Conservation (phyloP, 2,797 vertebrate species). For the Lepilemur ruficaudatus region DNA sequence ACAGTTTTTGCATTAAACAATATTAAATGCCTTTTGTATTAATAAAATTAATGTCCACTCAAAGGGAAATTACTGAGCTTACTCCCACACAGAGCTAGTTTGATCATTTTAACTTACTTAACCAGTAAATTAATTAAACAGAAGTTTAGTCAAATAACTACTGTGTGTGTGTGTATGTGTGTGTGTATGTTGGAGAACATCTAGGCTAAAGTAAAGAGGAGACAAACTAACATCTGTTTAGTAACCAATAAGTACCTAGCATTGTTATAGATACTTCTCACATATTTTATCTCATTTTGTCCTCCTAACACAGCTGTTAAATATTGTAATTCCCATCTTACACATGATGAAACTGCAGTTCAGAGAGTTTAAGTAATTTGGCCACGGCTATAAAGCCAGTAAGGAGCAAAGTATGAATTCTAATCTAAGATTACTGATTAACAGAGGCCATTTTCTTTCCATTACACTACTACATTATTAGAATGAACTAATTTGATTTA, state of each 20-base stretch:
- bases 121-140: background rate
- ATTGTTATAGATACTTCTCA: background rate
- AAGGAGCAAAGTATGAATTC: conserved; percentile 49
- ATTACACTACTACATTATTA: conserved; percentile 2
- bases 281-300: conserved; percentile 38
- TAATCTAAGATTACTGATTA: conserved; percentile 58
- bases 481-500: conserved; percentile 44
- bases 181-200: background rate
- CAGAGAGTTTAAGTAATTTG: conserved; percentile 54
- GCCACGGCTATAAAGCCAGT: conserved; percentile 13
- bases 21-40: background rate
- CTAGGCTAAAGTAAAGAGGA: background rate
- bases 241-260: background rate
- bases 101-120: conserved; percentile 21
- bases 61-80: background rate
- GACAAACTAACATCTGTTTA: background rate
- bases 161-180: too few species aligned
- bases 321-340: conserved; percentile 32
- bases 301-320: background rate
- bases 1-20: background rate
- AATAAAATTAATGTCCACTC: background rate
- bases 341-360: conserved; percentile 33
- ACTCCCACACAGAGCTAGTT: background rate
- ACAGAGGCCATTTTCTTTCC: conserved; percentile 6
- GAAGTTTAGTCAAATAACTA: background rate